These are phyloP conservation scores for Troglohyphantes excavatus DNA, from an alignment of 2,888 invertebrate genomes.

Conservation along the genomic window DNA sequence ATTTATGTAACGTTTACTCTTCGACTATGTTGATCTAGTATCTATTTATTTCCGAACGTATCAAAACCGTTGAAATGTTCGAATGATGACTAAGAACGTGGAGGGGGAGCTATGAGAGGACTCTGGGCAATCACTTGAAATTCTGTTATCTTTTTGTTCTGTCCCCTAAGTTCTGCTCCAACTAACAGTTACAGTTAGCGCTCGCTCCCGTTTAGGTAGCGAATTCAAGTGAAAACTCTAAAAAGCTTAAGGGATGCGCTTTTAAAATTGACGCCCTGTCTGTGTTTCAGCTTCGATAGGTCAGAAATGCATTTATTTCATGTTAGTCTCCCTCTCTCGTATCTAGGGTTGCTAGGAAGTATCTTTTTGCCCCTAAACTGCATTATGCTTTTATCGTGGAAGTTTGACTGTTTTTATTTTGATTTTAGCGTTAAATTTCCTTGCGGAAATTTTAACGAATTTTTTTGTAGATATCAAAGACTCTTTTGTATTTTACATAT, in stretches of 20 bases:
- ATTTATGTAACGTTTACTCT: background rate
- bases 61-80: background rate
- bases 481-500: too few relatives aligned
- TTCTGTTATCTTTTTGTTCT: conserved; percentile 21
- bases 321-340: background rate
- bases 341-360: conserved; percentile 5
- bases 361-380: background rate
- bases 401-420: background rate
- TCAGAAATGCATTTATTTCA: conserved; percentile 44
- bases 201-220: conserved; percentile 16
- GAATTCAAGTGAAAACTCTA: conserved; percentile 39
- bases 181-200: conserved; percentile 14
- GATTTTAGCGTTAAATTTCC: background rate
- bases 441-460: too few relatives aligned
- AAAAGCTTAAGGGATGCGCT: conserved; percentile 42
- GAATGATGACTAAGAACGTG: background rate
- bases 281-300: conserved; percentile 48
- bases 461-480: too few relatives aligned
- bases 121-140: conserved; percentile 27
- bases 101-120: background rate
- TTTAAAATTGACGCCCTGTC: conserved; percentile 51
- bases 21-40: too few relatives aligned
- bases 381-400: background rate
- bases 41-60: too few relatives aligned
- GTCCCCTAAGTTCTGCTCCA: conserved; percentile 30